phyloP scores from a whole-genome alignment of 2,113 vertebrate genomes.

The Megaceryle maxima region DNA sequence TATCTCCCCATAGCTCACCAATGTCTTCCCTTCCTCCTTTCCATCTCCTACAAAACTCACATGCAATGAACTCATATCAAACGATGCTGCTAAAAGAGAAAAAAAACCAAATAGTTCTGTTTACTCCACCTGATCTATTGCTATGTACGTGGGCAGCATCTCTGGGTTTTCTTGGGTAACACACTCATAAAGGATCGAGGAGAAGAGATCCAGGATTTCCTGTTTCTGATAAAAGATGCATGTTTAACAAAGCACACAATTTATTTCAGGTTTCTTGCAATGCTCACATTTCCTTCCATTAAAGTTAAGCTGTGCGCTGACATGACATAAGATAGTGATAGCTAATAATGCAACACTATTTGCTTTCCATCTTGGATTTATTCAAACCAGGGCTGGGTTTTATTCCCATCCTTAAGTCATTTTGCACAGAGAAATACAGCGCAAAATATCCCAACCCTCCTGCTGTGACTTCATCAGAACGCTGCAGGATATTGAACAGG shows the following conservation, averaged over 20 bases:
- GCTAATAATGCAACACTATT: neutral
- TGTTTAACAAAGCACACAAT: neutral
- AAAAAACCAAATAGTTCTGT: neutral
- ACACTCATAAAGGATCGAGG: slow-evolving; percentile 94
- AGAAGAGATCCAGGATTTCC: slow-evolving; percentile 89
- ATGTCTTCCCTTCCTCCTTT: neutral
- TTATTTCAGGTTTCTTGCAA: neutral
- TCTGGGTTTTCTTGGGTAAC: slow-evolving; percentile 96
- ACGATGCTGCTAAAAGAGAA: neutral
- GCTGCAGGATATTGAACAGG: neutral
- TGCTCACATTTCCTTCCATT: neutral
- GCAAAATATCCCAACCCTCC: neutral
- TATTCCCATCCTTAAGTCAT: neutral
- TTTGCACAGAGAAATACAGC: neutral
- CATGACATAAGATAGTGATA: neutral
- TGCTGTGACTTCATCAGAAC: neutral
- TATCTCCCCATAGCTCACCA: neutral
- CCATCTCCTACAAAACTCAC: neutral
- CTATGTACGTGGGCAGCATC: slow-evolving; percentile 95
- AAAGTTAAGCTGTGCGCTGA: neutral
- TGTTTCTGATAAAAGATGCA: slow-evolving; percentile 80
- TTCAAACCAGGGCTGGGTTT: neutral
- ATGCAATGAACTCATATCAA: accelerated
- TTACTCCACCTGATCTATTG: slow-evolving; percentile 90
- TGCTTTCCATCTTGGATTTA: neutral